Evolutionary conservation across 2,113 vertebrate species (phyloP), one percentile per base, ranked within the genome.

Genomic region (Salvelinus fontinalis): DNA sequence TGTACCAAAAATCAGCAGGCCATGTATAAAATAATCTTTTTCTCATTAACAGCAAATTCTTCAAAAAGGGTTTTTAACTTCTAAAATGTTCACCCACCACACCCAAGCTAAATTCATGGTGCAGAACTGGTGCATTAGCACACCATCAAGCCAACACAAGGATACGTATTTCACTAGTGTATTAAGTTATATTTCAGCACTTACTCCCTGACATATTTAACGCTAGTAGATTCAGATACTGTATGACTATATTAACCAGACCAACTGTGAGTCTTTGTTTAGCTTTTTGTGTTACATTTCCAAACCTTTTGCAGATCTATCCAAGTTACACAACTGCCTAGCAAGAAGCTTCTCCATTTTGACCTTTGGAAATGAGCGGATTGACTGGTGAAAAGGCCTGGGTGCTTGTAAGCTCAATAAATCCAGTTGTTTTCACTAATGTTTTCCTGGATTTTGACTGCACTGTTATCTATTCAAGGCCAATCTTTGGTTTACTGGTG

Each of bases 1-100:
- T 97, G 97, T 98, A 98, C 97, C 97, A 97, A 98, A 91, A 97
- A 97, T 98, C 97, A 99, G 97, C 97, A 99, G 97, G 97, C 96
- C 97, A 97, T 98, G 97, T 99, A 98, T 95, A 98, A 99, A 97
- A 96, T 95, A 98, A 98, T 97, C 86, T 90, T 95, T 96, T 90
- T 95, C 90, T 93, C 90, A 94, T 96, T 97, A 96, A 98, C 97
- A 98, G 96, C 96, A 97, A 99, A 96, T 98, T 98, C 95, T 97
- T 94, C 96, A 97, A 97, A 97, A 98, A 99, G 96, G 97, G 91
- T 93, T 93, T 68, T 90, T 85, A 90, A 89, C 94, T 97, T 92
- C 95, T 96, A 97, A 97, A 97, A 97, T 96, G 93, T 91, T 92
- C 87, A 91, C 91, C 59, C 86, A 88, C 83, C 83, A 83, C 86